Evolutionary conservation across 2,113 vertebrate genomes (phyloP).

Genomic region (Holacanthus passer): DNA sequence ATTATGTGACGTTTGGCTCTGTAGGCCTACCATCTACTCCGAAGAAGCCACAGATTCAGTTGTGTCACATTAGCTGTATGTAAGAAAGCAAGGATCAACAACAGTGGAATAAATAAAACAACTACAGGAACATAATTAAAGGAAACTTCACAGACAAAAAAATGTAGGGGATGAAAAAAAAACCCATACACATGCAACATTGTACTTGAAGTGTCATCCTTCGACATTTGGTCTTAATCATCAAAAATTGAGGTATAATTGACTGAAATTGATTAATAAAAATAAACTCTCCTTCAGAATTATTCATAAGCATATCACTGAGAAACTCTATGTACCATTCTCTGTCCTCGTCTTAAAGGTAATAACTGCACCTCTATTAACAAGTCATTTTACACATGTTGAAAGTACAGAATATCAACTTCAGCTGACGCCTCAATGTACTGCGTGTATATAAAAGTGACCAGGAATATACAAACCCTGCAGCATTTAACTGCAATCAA

Average conservation of each 20-base stretch:
- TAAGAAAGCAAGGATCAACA: constrained; percentile 35
- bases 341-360: constrained; percentile 1
- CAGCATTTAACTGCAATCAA: not conserved
- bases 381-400: not conserved
- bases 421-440: not conserved
- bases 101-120: constrained; percentile 57
- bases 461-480: not conserved
- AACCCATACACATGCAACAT: not conserved
- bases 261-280: constrained; percentile 28
- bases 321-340: constrained; percentile 7
- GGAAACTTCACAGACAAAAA: constrained; percentile 13
- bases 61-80: constrained; percentile 10
- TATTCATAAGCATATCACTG: not conserved
- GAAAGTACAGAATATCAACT: not conserved
- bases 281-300: constrained; percentile 16
- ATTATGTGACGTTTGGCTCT: constrained; percentile 31
- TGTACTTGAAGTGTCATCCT: constrained; percentile 36
- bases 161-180: not conserved
- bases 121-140: constrained; percentile 5
- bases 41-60: constrained; percentile 27
- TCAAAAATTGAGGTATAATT: constrained; percentile 52
- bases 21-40: not conserved
- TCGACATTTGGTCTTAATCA: constrained; percentile 75
- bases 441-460: not conserved
- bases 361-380: not conserved